phyloP scores from a whole-genome alignment of 1,140 invertebrate genomes.

The Ceratitis capitata region DNA sequence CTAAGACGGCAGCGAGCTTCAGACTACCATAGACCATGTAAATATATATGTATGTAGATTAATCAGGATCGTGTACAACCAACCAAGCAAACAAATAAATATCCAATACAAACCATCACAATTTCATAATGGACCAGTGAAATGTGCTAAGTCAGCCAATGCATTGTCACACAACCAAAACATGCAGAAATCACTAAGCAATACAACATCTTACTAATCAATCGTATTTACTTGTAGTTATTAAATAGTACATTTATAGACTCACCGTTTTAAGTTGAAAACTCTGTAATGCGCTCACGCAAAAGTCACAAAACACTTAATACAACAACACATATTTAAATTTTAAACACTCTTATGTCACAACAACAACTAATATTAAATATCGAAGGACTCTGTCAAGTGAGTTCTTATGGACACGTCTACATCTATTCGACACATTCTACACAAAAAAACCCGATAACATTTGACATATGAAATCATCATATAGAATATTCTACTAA shows the following conservation, averaged over 20 bases:
- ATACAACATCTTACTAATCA: neutral
- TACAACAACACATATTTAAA: neutral
- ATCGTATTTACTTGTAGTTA: neutral
- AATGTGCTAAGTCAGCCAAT: too few relatives aligned
- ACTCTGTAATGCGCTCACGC: neutral
- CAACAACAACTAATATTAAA: too few relatives aligned
- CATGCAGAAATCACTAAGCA: conserved; percentile 7
- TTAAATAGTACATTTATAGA: neutral
- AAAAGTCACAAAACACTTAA: neutral
- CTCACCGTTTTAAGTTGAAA: neutral
- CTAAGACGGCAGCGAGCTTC: neutral
- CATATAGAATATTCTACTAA: too few relatives aligned
- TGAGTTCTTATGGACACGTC: neutral
- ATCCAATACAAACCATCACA: neutral
- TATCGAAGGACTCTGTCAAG: neutral
- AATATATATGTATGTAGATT: too few relatives aligned
- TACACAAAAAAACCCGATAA: too few relatives aligned
- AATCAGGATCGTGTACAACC: neutral
- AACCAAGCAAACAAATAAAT: neutral
- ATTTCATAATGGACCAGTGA: neutral
- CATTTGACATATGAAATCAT: too few relatives aligned
- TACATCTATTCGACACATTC: neutral
- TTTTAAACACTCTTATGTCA: neutral
- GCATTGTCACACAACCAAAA: conserved; percentile 14
- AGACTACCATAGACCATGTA: too few relatives aligned